Base-by-base conservation (phyloP, 2,113 vertebrate genomes). In the Puntigrus tetrazona region DNA sequence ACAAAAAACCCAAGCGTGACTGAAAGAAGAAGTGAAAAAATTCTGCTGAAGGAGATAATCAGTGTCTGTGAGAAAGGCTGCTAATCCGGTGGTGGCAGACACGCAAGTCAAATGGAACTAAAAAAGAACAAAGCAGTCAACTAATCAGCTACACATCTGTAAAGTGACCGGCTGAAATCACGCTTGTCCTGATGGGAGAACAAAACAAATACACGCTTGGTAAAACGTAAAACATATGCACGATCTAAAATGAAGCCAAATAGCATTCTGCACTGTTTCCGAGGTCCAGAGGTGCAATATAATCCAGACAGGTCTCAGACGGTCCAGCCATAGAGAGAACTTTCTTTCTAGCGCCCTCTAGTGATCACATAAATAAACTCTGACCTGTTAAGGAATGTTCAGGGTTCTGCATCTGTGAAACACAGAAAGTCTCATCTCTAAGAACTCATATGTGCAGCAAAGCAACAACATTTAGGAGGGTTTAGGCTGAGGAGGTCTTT, bases 1-100 rank as follows among this genome's bases (percentile, higher is more conserved):
- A 22, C 7, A 27, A 27, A 22, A 77, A 77, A 34, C 73, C 73
- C 7, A n/a, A 76, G 18, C 74, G 55, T 34, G 47, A 55, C 18
- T 55, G 4, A 52, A 75, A 77, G 38, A 73, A 25, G 69, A 77
- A 36, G 50, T 55, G 18, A 55, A 77, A 52, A 77, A 52, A 34
- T 5, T 3, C 45, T 43, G 34, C 38, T 76, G 2, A 34, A 31
- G 8, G 14, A 3, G 7, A 10, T 31, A 55, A n/a, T 22, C 20
- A n/a, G 52, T 8, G 52, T 2, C 2, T 2, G 0, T 22, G 18
- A 55, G 2, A 14, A 63, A 63, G 14, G 11, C 18, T 1, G n/a
- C 1, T n/a, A 3, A 11, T n/a, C 7, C 18, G n/a, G 18, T 70
- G 18, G 20, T 70, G 43, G 25, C 25, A 74, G 72, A 74, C 20